Conservation (phyloP, 2,888 invertebrate genomes). For the Andrena marginata region DNA sequence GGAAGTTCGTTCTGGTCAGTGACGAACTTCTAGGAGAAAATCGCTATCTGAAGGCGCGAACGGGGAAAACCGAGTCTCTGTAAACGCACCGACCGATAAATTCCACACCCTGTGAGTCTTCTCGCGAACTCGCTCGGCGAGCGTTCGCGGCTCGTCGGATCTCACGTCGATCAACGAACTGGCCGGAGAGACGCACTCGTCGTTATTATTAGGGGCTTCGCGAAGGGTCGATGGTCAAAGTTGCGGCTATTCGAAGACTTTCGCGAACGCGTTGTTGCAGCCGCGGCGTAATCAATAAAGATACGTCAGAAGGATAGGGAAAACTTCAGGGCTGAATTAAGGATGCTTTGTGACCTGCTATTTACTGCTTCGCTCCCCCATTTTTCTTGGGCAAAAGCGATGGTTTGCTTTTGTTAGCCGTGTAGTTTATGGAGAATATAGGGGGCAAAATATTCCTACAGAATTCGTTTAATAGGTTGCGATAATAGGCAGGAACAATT, state of each 20-base stretch:
- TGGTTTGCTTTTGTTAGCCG: too few species aligned
- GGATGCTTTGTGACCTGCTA: too few species aligned
- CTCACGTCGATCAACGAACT: background rate
- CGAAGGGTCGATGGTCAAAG: background rate
- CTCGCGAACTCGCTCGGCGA: background rate
- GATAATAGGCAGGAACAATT: too few species aligned
- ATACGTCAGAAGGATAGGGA: too few species aligned
- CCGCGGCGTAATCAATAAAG: too few species aligned
- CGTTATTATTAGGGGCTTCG: conserved; percentile 11
- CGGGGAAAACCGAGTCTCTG: conserved; percentile 3
- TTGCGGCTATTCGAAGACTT: background rate
- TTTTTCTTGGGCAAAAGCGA: too few species aligned
- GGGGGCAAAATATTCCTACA: too few species aligned
- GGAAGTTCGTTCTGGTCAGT: conserved; percentile 56
- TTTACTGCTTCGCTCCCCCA: too few species aligned
- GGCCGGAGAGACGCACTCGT: background rate
- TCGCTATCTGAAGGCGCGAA: conserved; percentile 6
- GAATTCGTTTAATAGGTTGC: too few species aligned
- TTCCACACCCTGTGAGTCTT: background rate
- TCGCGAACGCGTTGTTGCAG: too few species aligned
- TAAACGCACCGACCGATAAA: conserved; percentile 39
- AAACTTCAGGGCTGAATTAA: too few species aligned
- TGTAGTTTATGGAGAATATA: background rate
- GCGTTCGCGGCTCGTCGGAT: background rate
- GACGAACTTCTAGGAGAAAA: conserved; percentile 57